Conservation (phyloP, 64 coral and sea anemone genomes). For the Montipora sp. region DNA sequence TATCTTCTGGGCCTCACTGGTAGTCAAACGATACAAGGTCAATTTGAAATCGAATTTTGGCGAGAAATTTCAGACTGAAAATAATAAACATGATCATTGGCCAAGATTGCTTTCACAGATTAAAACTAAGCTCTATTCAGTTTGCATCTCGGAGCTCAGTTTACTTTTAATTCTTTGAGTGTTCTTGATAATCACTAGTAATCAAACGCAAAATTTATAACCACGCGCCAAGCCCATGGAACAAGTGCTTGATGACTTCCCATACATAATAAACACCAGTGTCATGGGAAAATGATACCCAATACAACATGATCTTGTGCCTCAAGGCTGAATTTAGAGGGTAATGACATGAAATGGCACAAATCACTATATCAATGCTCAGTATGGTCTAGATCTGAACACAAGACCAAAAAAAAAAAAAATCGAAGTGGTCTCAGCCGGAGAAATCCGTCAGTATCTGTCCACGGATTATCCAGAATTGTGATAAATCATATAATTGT, state of each 20-base stretch:
- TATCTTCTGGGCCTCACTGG: neutral
- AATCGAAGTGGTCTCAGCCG: neutral
- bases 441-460: neutral
- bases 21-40: neutral
- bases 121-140: neutral
- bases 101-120: neutral
- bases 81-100: neutral
- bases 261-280: neutral
- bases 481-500: neutral
- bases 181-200: neutral
- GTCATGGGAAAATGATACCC: neutral
- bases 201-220: neutral
- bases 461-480: neutral
- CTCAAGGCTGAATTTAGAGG: neutral
- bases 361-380: too few species aligned
- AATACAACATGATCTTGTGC: neutral
- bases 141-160: neutral
- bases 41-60: neutral
- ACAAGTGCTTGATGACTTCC: neutral
- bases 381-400: too few species aligned
- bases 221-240: too few species aligned
- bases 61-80: neutral
- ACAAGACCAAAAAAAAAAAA: too few species aligned
- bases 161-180: neutral
- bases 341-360: neutral